These are phyloP conservation scores for Pterophyllum scalare DNA, from an alignment of 2,113 vertebrate species.

Conservation along the genomic window DNA sequence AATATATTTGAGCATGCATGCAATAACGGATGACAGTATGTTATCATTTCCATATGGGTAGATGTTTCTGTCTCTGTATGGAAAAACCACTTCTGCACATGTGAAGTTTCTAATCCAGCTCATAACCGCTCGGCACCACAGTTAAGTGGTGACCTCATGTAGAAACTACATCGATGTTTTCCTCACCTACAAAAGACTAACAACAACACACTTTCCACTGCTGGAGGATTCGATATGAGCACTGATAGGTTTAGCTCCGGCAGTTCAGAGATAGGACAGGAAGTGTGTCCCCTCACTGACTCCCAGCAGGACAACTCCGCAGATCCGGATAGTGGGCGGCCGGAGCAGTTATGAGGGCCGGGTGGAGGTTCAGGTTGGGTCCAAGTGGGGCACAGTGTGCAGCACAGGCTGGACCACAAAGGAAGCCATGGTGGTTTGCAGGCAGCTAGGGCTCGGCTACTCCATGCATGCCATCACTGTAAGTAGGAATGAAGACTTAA, in stretches of 20 bases:
- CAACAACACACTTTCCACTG: slow-evolving; percentile 2
- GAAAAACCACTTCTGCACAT: not conserved
- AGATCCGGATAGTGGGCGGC: slow-evolving; percentile 87
- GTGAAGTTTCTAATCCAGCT: slow-evolving; percentile 49
- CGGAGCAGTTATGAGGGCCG: slow-evolving; percentile 85
- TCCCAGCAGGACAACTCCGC: slow-evolving; percentile 75
- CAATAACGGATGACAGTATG: slow-evolving; percentile 23
- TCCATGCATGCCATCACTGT: slow-evolving; percentile 89
- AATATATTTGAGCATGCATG: slow-evolving; percentile 14
- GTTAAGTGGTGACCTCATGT: slow-evolving; percentile 53
- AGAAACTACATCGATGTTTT: slow-evolving; percentile 20
- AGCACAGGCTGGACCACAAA: slow-evolving; percentile 88
- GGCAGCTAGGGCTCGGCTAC: slow-evolving; percentile 90
- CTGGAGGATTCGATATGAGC: not conserved
- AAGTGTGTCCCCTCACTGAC: slow-evolving; percentile 67
- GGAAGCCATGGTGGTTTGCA: slow-evolving; percentile 90
- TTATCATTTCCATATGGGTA: slow-evolving; percentile 40
- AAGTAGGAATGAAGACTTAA: slow-evolving; percentile 66
- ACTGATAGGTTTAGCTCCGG: slow-evolving; percentile 16
- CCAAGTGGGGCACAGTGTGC: slow-evolving; percentile 89
- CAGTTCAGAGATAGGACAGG: slow-evolving; percentile 56
- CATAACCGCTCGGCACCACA: slow-evolving; percentile 13
- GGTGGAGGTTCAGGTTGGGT: slow-evolving; percentile 87
- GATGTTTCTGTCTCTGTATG: slow-evolving; percentile 2
- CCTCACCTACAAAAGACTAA: slow-evolving; percentile 31